A percentile compares a stretch with the other conserved stretches of the same genome.
Conservation (phyloP, 2,888 invertebrate species). For the Scrobipalpa atriplicella region DNA sequence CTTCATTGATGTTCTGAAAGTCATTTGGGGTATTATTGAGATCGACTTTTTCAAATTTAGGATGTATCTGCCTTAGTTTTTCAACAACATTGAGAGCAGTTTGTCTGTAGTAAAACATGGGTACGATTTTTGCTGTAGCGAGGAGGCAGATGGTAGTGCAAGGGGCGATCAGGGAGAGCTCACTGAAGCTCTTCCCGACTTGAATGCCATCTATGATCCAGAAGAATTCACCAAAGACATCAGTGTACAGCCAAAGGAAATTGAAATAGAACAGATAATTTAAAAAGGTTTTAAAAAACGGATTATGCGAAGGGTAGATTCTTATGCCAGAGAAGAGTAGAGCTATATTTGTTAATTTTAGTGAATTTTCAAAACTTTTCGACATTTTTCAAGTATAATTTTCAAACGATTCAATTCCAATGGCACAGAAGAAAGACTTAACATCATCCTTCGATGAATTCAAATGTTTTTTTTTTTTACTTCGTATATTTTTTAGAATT, state of each 20-base stretch:
- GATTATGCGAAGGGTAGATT: conserved; percentile 35
- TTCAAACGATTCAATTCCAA: background rate
- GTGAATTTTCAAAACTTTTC: conserved; percentile 43
- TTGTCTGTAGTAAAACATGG: conserved; percentile 48
- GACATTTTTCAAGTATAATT: background rate
- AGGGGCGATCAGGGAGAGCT: conserved; percentile 55
- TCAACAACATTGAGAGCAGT: conserved; percentile 44
- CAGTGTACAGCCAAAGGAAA: conserved; percentile 49
- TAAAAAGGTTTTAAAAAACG: conserved; percentile 39
- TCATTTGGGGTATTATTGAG: background rate
- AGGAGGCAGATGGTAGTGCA: conserved; percentile 56
- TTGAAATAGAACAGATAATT: conserved; percentile 50
- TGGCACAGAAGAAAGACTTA: background rate
- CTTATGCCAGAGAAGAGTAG: conserved; percentile 58
- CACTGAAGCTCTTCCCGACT: conserved; percentile 50
- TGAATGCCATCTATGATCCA: conserved; percentile 55
- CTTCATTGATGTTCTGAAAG: conserved; percentile 6
- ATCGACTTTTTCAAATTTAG: conserved; percentile 35
- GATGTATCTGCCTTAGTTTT: conserved; percentile 55
- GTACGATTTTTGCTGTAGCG: conserved; percentile 50
- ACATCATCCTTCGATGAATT: background rate
- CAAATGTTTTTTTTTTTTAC: background rate
- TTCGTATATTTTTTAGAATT: background rate
- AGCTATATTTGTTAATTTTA: conserved; percentile 46
- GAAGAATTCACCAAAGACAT: conserved; percentile 54